These are phyloP conservation scores for Brienomyrus brachyistius DNA, from an alignment of 2,113 vertebrate genomes.

Conservation along the genomic window DNA sequence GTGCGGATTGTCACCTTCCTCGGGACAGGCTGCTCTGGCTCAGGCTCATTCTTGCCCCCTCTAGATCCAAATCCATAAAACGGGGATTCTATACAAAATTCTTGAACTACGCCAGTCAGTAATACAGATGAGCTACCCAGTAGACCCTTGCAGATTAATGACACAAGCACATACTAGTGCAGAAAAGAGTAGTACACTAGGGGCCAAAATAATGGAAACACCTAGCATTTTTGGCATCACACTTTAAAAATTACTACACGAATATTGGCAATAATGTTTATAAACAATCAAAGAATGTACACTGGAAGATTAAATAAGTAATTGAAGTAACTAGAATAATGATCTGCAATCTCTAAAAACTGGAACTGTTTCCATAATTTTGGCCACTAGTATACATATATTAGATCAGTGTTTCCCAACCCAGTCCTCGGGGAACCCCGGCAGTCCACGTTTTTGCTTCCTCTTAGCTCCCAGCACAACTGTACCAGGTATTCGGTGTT, in stretches of 20 bases:
- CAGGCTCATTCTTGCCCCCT: constrained; percentile 94
- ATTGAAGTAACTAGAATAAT: not conserved
- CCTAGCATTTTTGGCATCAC: not conserved
- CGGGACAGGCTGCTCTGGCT: constrained; percentile 90
- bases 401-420: no score
- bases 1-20: constrained; percentile 91
- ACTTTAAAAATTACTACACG: not conserved
- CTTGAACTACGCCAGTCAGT: no score
- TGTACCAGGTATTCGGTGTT: no score
- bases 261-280: not conserved
- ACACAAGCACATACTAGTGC: not conserved
- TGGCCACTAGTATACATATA: not conserved
- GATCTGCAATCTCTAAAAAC: not conserved
- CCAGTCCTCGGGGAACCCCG: no score
- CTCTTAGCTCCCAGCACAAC: no score
- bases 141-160: no score
- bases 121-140: no score
- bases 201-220: no score
- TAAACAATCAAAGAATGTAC: not conserved
- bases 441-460: no score
- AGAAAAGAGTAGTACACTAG: not conserved
- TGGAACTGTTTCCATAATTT: not conserved
- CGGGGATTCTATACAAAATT: no score
- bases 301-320: not conserved
- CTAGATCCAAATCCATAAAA: constrained; percentile 43